Conservation (phyloP, 2,888 invertebrate genomes). For the Yponomeuta evonymella region DNA sequence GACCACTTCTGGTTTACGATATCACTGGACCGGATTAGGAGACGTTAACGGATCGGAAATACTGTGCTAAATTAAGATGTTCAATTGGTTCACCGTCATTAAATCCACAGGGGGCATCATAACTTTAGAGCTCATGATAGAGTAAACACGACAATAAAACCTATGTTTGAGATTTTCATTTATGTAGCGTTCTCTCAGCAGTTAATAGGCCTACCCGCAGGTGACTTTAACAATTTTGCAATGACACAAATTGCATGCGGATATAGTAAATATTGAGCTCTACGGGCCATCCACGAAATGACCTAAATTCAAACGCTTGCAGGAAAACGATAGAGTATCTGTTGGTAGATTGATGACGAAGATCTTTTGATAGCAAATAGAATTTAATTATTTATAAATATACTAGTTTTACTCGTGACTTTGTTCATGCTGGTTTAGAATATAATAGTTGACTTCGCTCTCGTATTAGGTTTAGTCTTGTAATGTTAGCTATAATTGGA, state of each 20-base stretch:
- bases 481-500: too few species aligned
- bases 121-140: slow-evolving; percentile 34
- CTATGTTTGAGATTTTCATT: slow-evolving; percentile 10
- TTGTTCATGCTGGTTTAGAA: too few species aligned
- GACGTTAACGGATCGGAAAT: slow-evolving; percentile 66
- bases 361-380: too few species aligned
- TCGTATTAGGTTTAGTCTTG: too few species aligned
- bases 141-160: slow-evolving; percentile 40
- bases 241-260: background rate
- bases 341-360: too few species aligned
- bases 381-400: too few species aligned
- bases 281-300: background rate
- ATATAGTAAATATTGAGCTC: background rate
- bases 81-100: slow-evolving; percentile 56
- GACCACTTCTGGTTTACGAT: slow-evolving; percentile 71
- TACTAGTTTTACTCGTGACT: too few species aligned
- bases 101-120: slow-evolving; percentile 50
- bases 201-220: slow-evolving; percentile 8
- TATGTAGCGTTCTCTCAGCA: background rate
- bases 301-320: background rate
- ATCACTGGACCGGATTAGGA: slow-evolving; percentile 70
- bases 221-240: slow-evolving; percentile 5
- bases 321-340: background rate
- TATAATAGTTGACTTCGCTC: too few species aligned
- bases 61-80: slow-evolving; percentile 60